Base-by-base conservation (phyloP, 2,113 vertebrate genomes). In the Cyprinodon variegatus region DNA sequence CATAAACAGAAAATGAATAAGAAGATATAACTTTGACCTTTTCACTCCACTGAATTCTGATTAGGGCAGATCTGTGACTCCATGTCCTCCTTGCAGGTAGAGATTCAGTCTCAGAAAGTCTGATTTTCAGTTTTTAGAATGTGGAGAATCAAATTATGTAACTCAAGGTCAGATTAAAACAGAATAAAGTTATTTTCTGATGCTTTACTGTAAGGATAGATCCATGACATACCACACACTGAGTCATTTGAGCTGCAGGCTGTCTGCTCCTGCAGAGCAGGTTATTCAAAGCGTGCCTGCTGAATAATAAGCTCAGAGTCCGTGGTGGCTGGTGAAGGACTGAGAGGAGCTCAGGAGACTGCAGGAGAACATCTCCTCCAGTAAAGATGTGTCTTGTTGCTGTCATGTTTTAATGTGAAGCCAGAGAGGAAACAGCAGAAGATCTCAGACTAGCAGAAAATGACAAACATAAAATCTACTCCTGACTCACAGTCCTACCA, bases 281-380 rank as follows among this genome's bases (percentile, higher is more conserved):
- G 50, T n/a, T n/a, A n/a, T n/a, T 20, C 20, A 57, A 57, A 57
- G 20, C 29, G 38, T 71, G 53, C 13, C 1, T 53, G 1, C 20
- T 46, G 11, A 36, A 20, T 29, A 29, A 66, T 1, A 38, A 11
- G 46, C 46, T 68, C 11, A 72, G 22, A 5, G 15, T n/a, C 46
- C 11, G 1, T 3, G 62, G 79, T 45, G 70, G 53, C 0, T 0
- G 38, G 8, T n/a, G 39, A 22, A 61, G 45, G 39, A 62, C 43
- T 13, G 45, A 59, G 65, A 65, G 76, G 76, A 82, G 83, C 71
- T 43, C 70, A 68, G 48, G 0, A 64, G 64, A 85, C 68, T 72
- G 78, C 13, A 39, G 15, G 17, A 50, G 48, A 20, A 50, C 5
- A 20, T 50, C 7, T 50, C 15, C 17, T 15, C 15, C 50, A 40